phyloP scores from a whole-genome alignment of 1,140 invertebrate genomes.

The Conopomorpha cramerella region DNA sequence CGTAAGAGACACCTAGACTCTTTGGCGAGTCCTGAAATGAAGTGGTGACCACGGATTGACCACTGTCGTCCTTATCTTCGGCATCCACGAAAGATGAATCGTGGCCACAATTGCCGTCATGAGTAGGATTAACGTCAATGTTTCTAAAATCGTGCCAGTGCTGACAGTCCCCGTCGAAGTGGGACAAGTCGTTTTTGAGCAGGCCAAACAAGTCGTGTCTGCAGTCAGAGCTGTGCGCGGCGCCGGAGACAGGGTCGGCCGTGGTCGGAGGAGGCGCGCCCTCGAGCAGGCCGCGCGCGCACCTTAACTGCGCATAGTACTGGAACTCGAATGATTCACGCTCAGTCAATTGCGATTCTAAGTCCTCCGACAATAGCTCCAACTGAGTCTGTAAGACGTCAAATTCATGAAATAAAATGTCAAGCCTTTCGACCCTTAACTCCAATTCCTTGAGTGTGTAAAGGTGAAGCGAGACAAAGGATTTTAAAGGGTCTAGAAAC shows the following conservation, averaged over 20 bases:
- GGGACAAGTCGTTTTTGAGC: not conserved
- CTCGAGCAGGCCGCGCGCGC: conserved; percentile 1
- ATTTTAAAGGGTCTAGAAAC: no score
- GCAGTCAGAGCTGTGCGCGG: not conserved
- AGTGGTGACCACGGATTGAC: no score
- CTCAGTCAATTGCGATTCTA: not conserved
- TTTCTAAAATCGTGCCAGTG: conserved; percentile 2
- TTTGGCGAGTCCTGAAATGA: no score
- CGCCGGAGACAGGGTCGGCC: not conserved
- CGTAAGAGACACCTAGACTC: no score
- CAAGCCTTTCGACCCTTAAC: not conserved
- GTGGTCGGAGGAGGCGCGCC: not conserved
- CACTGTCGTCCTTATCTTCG: no score
- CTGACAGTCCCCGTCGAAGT: conserved; percentile 1
- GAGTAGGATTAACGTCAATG: no score
- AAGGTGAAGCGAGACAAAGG: no score
- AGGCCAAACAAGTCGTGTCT: not conserved
- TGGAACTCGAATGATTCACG: conserved; percentile 1
- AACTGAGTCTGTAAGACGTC: not conserved
- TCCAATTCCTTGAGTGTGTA: no score
- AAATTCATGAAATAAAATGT: not conserved
- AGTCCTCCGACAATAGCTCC: not conserved
- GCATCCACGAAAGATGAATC: no score
- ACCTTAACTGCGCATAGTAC: not conserved
- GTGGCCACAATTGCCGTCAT: no score